Conservation (phyloP, 2,797 vertebrate species). For the Myripristis murdjan region DNA sequence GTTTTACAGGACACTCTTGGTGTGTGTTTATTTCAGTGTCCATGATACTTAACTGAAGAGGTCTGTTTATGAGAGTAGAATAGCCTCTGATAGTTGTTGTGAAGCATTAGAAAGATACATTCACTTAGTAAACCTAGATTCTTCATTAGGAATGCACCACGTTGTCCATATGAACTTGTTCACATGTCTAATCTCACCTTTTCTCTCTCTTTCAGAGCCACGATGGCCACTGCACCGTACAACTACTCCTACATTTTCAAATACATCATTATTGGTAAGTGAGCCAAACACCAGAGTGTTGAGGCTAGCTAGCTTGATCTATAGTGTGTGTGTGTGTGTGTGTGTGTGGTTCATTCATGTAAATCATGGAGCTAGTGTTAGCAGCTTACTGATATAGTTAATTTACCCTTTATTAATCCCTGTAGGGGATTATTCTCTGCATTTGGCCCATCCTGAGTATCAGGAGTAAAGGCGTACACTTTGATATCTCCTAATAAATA, state of each 20-base stretch:
- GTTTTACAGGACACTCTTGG: no score
- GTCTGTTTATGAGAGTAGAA: no score
- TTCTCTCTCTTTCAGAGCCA: slow-evolving; percentile 90
- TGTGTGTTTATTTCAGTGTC: no score
- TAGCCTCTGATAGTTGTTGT: no score
- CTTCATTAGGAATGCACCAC: neutral
- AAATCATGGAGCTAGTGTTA: neutral
- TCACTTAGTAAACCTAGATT: neutral
- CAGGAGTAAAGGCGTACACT: no score
- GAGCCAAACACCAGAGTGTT: neutral
- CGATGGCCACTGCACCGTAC: slow-evolving; percentile 99
- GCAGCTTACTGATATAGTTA: neutral
- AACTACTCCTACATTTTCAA: slow-evolving; percentile 99
- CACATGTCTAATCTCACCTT: neutral
- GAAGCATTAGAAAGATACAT: no score
- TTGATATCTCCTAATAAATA: no score
- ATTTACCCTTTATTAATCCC: no score
- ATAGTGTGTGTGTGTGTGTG: neutral
- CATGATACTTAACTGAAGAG: no score
- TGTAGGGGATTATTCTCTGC: no score
- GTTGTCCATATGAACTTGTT: neutral
- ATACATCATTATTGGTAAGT: slow-evolving; percentile 99
- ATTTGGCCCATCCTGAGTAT: no score
- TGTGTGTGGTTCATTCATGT: neutral
- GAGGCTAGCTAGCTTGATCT: neutral